A percentile compares a stretch with the other conserved stretches of the same genome.
These are phyloP conservation scores for Lithophane socia DNA, from an alignment of 2,888 invertebrate genomes.

Conservation along the genomic window DNA sequence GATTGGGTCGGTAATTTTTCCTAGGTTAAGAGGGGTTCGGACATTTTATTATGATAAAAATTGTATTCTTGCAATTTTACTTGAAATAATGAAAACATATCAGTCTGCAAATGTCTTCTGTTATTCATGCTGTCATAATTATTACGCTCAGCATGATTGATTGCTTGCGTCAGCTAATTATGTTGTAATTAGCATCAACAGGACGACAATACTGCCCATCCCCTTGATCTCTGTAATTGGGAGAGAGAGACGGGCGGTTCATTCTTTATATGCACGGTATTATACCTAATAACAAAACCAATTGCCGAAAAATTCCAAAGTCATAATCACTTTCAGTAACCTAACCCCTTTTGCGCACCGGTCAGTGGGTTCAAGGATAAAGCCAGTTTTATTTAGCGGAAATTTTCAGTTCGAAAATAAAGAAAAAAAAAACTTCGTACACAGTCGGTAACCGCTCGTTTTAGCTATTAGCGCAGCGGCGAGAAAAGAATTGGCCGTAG, in stretches of 20 bases:
- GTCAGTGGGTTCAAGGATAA: conserved; percentile 12
- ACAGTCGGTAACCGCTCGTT: conserved; percentile 40
- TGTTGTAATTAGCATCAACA: conserved; percentile 8
- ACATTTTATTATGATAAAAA: conserved; percentile 8
- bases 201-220: neutral
- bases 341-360: conserved; percentile 1
- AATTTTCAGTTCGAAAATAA: conserved; percentile 19
- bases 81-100: neutral
- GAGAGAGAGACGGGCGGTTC: neutral
- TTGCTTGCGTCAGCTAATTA: conserved; percentile 11
- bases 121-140: neutral
- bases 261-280: neutral
- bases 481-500: conserved; percentile 66
- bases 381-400: conserved; percentile 38
- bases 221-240: conserved; percentile 2
- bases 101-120: neutral
- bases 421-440: conserved; percentile 1
- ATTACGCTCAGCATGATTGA: neutral
- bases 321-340: conserved; percentile 4
- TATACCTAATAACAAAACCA: neutral
- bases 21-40: neutral
- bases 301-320: conserved; percentile 16
- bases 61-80: neutral
- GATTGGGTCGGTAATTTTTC: neutral
- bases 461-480: conserved; percentile 61